These are phyloP conservation scores for Sphecodes monilicornis DNA, from an alignment of 2,888 invertebrate species.

Conservation along the genomic window DNA sequence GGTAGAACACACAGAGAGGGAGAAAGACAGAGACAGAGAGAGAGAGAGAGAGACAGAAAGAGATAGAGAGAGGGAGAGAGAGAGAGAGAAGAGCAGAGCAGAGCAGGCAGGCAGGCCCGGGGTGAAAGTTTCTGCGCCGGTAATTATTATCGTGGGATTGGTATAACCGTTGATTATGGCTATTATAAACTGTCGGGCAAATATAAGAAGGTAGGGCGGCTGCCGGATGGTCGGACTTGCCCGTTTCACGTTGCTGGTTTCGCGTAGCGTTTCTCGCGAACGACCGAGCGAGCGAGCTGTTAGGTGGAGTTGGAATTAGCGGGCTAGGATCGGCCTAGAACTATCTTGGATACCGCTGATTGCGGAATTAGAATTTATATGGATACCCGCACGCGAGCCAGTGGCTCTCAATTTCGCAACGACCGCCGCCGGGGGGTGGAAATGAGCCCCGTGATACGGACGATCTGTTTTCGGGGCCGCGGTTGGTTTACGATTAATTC, in stretches of 20 bases:
- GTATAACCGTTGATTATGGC: constrained; percentile 83
- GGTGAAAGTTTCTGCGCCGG: constrained; percentile 70
- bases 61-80: not conserved
- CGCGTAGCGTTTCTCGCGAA: not conserved
- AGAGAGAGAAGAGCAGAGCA: not conserved
- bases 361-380: constrained; percentile 84
- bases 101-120: constrained; percentile 36
- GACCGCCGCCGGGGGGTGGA: not conserved
- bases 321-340: constrained; percentile 82
- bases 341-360: constrained; percentile 83
- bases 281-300: constrained; percentile 21
- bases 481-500: constrained; percentile 70
- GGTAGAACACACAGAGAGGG: not conserved
- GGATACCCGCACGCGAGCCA: constrained; percentile 83
- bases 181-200: constrained; percentile 83
- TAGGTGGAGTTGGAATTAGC: constrained; percentile 80
- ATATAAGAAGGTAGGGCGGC: constrained; percentile 80
- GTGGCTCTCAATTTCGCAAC: constrained; percentile 76
- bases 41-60: not conserved
- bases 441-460: constrained; percentile 62
- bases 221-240: constrained; percentile 20
- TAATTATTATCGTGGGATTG: constrained; percentile 82
- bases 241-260: not conserved
- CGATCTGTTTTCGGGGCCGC: constrained; percentile 65
- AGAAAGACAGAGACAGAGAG: not conserved